Conservation (phyloP, 2,113 vertebrate genomes). For the Sebastes fasciatus region DNA sequence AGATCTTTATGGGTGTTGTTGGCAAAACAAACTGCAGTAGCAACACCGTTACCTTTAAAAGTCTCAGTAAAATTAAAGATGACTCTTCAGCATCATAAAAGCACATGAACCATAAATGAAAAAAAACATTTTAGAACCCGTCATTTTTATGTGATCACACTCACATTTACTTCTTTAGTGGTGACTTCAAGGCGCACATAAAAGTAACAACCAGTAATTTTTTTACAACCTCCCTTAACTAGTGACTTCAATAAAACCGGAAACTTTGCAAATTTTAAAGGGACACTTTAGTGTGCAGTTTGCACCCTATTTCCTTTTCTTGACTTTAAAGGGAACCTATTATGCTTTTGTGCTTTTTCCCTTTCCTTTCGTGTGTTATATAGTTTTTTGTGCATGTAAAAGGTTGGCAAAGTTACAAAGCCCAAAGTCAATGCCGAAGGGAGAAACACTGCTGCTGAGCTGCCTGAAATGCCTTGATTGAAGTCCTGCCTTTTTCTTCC, state of each 20-base stretch:
- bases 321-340: not conserved
- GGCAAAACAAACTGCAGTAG: not conserved
- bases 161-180: not conserved
- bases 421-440: too few relatives aligned
- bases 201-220: not conserved
- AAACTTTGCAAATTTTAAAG: not conserved
- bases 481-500: too few relatives aligned
- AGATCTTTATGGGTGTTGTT: not conserved
- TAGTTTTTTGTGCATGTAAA: too few relatives aligned
- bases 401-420: too few relatives aligned
- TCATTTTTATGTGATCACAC: not conserved
- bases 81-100: not conserved
- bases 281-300: not conserved
- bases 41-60: not conserved
- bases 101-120: not conserved
- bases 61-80: not conserved
- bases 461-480: too few relatives aligned
- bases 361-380: too few relatives aligned
- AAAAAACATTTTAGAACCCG: not conserved
- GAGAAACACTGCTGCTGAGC: too few relatives aligned
- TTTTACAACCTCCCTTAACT: not conserved
- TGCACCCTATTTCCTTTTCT: not conserved
- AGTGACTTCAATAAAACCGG: not conserved
- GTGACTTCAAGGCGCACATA: not conserved
- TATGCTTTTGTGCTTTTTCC: too few relatives aligned